Evolutionary conservation across 2,797 vertebrate genomes (phyloP).

Genomic region (Holocentrus rufus): DNA sequence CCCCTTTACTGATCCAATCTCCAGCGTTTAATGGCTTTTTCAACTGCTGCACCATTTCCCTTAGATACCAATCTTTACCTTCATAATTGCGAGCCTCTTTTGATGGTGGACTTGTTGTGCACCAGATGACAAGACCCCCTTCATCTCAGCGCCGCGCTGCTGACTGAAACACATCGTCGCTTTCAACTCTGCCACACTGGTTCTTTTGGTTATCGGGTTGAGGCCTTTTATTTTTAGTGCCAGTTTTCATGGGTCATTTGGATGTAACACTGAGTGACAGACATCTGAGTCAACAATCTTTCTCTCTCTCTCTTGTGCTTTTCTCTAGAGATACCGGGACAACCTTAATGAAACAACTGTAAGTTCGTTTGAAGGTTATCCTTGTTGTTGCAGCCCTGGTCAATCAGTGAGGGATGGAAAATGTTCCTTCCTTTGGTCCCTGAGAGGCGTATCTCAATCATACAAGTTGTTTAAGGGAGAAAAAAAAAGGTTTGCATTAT

Average conservation of each 20-base stretch:
- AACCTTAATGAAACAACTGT: background rate
- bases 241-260: slow-evolving; percentile 11
- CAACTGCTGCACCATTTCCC: slow-evolving; percentile 41
- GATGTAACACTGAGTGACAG: slow-evolving; percentile 1
- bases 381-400: slow-evolving; percentile 5
- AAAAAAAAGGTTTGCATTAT: background rate
- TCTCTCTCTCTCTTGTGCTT: background rate
- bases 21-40: slow-evolving; percentile 34
- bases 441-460: slow-evolving; percentile 7
- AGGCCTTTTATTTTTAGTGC: slow-evolving; percentile 27
- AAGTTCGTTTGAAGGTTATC: slow-evolving; percentile 49
- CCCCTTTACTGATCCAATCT: slow-evolving; percentile 57
- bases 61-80: slow-evolving; percentile 48
- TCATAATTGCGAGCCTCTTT: slow-evolving; percentile 29
- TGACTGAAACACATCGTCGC: slow-evolving; percentile 22
- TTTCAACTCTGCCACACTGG: slow-evolving; percentile 25
- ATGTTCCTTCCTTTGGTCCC: slow-evolving; percentile 5
- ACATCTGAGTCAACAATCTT: slow-evolving; percentile 9
- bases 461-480: slow-evolving; percentile 8
- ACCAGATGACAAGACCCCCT: slow-evolving; percentile 46
- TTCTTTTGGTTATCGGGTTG: slow-evolving; percentile 9
- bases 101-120: slow-evolving; percentile 19
- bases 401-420: slow-evolving; percentile 34
- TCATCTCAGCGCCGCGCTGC: slow-evolving; percentile 20
- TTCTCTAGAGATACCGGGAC: slow-evolving; percentile 34